A percentile compares a stretch with the other conserved stretches of the same genome.
Conservation (phyloP, 1,140 invertebrate genomes). For the Scaptomyza hsui region DNA sequence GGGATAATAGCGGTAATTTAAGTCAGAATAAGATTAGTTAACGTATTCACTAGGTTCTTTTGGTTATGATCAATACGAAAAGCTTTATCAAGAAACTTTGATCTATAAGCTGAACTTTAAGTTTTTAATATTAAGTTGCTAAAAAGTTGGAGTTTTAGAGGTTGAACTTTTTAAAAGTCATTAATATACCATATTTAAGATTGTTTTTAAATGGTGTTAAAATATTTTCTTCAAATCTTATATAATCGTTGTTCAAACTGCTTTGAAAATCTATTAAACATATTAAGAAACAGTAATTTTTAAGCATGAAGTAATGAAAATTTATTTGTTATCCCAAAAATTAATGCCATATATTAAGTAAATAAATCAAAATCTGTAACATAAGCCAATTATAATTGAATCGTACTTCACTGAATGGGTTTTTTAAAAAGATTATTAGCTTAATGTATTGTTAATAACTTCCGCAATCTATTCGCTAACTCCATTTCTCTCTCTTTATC, state of each 20-base stretch:
- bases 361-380: neutral
- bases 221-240: too few species aligned
- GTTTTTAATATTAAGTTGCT: too few species aligned
- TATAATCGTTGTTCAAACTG: too few species aligned
- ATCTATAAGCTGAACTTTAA: too few species aligned
- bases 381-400: conserved; percentile 1
- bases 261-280: too few species aligned
- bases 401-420: neutral
- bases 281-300: too few species aligned
- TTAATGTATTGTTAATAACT: conserved; percentile 21
- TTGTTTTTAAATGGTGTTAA: too few species aligned
- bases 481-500: neutral
- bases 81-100: too few species aligned
- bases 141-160: too few species aligned
- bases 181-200: too few species aligned
- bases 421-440: conserved; percentile 1
- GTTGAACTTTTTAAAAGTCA: too few species aligned
- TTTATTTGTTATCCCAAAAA: neutral
- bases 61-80: too few species aligned
- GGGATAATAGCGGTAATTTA: neutral
- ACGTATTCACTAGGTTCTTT: neutral
- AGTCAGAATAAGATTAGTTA: neutral
- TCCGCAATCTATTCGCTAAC: neutral
- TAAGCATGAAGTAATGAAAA: neutral
- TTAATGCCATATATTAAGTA: neutral